Base-by-base conservation (phyloP, 2,888 invertebrate genomes). In the Lasioglossum zephyrum region DNA sequence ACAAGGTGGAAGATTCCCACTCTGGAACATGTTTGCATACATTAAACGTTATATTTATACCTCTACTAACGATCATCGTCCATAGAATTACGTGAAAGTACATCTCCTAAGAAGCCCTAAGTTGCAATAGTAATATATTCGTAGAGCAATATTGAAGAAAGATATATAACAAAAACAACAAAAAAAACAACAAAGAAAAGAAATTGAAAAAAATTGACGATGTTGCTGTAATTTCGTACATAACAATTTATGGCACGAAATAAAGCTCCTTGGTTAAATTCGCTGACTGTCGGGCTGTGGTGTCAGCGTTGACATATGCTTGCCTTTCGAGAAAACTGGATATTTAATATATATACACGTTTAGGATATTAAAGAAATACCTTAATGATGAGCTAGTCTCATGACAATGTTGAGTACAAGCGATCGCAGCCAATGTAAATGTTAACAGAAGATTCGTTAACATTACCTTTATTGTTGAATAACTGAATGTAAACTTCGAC, bases 391-490 rank as follows among this genome's bases (percentile, higher is more conserved):
- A 93, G 93, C 93, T 92, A 93, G 93, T 92, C 93, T 93, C 93
- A 91, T 79, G 89, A 91, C 80, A 91, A 92, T 92, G 91, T 93
- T 89, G 92, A 94, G 93, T 94, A 94, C 94, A 94, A 94, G 93
- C 89, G 90, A 92, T 90, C 79, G 89, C 91, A 92, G 90, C 88
- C 75, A 88, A 89, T 78, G 78, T 82, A 75, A 26, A 77, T 80
- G 86, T 89, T 89, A 89, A 87, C 84, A 82, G 31, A 66, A 39
- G 84, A 76, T 70, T 81, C 81, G 89, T 89, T 89, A 86, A 89
- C 86, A 85, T 87, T 84, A 81, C 86, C 85, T 90, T 85, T 88
- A 85, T 88, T 81, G 90, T 90, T 87, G 78, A 89, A 86, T 78
- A 89, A 84, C 84, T 82, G 83, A 86, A 77, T 84, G 85, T 82